Conservation (phyloP, 2,797 vertebrate genomes). For the Schizopygopsis malacanthus region DNA sequence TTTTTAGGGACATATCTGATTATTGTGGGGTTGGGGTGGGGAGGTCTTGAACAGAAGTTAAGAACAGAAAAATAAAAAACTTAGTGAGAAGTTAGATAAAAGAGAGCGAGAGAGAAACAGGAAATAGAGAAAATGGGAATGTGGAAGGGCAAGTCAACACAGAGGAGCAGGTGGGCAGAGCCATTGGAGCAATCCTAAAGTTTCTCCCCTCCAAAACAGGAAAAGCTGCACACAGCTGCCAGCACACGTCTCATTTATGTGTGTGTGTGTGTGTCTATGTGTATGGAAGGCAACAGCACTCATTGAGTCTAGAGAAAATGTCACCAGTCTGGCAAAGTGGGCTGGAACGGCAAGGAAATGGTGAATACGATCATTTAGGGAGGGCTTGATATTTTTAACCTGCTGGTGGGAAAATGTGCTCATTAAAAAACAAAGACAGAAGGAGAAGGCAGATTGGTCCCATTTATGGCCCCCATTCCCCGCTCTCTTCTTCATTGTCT, state of each 20-base stretch:
- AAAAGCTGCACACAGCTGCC: conserved; percentile 44
- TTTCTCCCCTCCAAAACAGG: conserved; percentile 7
- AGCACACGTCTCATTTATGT: conserved; percentile 45
- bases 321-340: conserved; percentile 50
- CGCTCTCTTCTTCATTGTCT: conserved; percentile 47
- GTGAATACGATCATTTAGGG: conserved; percentile 56
- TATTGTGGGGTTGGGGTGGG: not conserved
- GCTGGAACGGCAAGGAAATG: conserved; percentile 29
- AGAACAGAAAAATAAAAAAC: not conserved
- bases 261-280: not conserved
- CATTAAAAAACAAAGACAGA: conserved; percentile 53
- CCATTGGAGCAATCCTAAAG: conserved; percentile 32
- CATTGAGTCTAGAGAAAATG: conserved; percentile 43
- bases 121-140: not conserved
- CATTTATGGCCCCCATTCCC: conserved; percentile 51
- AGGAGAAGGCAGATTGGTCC: conserved; percentile 49
- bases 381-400: conserved; percentile 62
- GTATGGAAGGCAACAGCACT: conserved; percentile 14
- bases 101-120: not conserved
- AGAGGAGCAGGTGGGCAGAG: conserved; percentile 35
- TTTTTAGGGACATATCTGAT: not conserved
- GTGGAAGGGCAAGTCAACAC: conserved; percentile 28
- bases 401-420: conserved; percentile 59
- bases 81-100: not conserved
- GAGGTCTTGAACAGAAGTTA: not conserved